Percentiles rank a stretch among this genome's conserved stretches.
phyloP scores from a whole-genome alignment of 2,888 invertebrate genomes.

The Palloptera scutellata region DNA sequence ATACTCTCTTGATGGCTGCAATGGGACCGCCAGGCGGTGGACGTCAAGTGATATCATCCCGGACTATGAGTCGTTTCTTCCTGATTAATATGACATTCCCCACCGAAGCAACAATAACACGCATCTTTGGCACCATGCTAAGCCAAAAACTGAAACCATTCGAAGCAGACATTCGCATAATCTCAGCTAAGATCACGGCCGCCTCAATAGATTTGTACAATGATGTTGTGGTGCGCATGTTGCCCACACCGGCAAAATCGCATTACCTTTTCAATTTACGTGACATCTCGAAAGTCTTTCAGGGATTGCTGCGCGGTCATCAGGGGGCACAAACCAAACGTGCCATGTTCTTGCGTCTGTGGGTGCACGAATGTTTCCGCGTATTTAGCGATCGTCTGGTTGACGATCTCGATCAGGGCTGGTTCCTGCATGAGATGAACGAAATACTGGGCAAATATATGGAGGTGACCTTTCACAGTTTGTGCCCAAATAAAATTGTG shows the following conservation, averaged over 20 bases:
- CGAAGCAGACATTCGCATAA: conserved; percentile 78
- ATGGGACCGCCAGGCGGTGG: conserved; percentile 92
- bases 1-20: conserved; percentile 79
- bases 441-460: conserved; percentile 81
- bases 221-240: conserved; percentile 74
- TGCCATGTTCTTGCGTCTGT: conserved; percentile 75
- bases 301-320: conserved; percentile 81
- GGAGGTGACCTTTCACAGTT: conserved; percentile 79
- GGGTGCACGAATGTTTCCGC: conserved; percentile 86
- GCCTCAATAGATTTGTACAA: conserved; percentile 83
- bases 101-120: conserved; percentile 76
- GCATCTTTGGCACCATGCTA: conserved; percentile 87
- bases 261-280: conserved; percentile 90
- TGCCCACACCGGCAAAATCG: conserved; percentile 89
- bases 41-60: conserved; percentile 78
- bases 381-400: conserved; percentile 86
- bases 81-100: conserved; percentile 84
- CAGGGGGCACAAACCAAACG: conserved; percentile 80
- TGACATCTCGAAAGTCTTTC: conserved; percentile 86
- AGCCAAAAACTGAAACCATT: conserved; percentile 80
- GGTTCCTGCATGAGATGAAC: conserved; percentile 76
- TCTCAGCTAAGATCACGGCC: conserved; percentile 72
- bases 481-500: conserved; percentile 76
- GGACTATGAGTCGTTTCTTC: conserved; percentile 81
- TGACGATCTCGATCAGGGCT: conserved; percentile 79